Evolutionary conservation across 2,113 vertebrate genomes (phyloP), one percentile per base, ranked within the genome.

Genomic region (Probosciger aterrimus): DNA sequence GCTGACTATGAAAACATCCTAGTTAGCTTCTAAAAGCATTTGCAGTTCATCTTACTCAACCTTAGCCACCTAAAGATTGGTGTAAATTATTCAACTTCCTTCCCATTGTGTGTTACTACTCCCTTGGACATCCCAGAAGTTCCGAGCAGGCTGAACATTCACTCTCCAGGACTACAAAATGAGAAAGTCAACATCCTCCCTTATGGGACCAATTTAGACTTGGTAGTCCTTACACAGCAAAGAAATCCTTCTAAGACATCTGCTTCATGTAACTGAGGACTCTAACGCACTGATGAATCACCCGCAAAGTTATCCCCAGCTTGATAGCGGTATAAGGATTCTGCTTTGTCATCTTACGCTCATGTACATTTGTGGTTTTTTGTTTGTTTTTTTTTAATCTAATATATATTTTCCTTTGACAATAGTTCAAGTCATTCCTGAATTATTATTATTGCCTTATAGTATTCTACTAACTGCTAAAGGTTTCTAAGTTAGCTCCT

Each of bases 221-320:
- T 2, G 0, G 10, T 17, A 63, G 62, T 68, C 5, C 8, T 76
- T 65, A 49, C 10, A 41, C 7, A 81, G 23, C 9, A 30, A 81
- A 80, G 23, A 79, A 13, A 1, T 57, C 41, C 11, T 76, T 10
- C 14, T 52, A 24, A 43, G 22, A 23, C 10, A 12, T 49, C 37
- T 71, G 33, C 37, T 53, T 73, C 13, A 2, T 47, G 13, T 50
- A 59, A 55, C n/a, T 37, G 39, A 49, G 22, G 22, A 49, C 37
- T 35, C 14, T 15, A 49, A 64, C 6, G 44, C 18, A 10, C 18
- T 50, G 25, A 69, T 16, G 16, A 84, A 74, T 31, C 39, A 31
- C 14, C 2, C 4, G 2, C 30, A 77, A 77, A 87, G 6, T 8
- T 84, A 65, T 62, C 6, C 10, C 4, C 19, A n/a, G 0, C 14